These are phyloP conservation scores for Tragopan temminckii DNA, from an alignment of 2,797 vertebrate genomes.

Conservation along the genomic window DNA sequence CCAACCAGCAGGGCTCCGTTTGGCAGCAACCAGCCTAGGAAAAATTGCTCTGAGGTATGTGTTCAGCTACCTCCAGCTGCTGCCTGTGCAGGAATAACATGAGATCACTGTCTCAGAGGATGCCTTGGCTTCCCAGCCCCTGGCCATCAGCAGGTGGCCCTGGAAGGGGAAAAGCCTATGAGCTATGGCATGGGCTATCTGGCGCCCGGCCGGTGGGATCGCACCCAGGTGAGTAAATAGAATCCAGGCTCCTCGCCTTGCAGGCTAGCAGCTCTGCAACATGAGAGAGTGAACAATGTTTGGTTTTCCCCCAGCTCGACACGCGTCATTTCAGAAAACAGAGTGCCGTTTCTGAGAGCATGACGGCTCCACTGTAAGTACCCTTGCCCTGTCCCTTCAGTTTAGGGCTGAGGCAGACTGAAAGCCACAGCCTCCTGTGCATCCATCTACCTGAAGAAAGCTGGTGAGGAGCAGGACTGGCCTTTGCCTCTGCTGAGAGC, in stretches of 20 bases:
- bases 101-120: slow-evolving; percentile 55
- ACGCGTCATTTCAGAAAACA: slow-evolving; percentile 5
- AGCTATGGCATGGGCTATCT: not conserved
- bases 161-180: not conserved
- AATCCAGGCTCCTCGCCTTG: not conserved
- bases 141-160: slow-evolving; percentile 53
- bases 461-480: not conserved
- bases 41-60: slow-evolving; percentile 39
- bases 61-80: slow-evolving; percentile 59
- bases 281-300: slow-evolving; percentile 44
- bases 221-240: slow-evolving; percentile 23
- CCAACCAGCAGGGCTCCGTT: not conserved
- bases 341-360: not conserved
- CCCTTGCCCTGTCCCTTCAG: not conserved
- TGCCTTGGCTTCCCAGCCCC: not conserved
- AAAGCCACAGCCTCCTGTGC: not conserved
- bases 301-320: slow-evolving; percentile 12
- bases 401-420: not conserved
- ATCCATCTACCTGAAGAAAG: not conserved
- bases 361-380: fast-evolving
- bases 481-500: not conserved
- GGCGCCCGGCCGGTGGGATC: not conserved
- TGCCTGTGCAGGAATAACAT: slow-evolving; percentile 22
- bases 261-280: slow-evolving; percentile 29
- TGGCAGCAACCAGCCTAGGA: not conserved